Evolutionary conservation across 2,113 vertebrate species (phyloP).

Genomic region (Dicaeum eximium): DNA sequence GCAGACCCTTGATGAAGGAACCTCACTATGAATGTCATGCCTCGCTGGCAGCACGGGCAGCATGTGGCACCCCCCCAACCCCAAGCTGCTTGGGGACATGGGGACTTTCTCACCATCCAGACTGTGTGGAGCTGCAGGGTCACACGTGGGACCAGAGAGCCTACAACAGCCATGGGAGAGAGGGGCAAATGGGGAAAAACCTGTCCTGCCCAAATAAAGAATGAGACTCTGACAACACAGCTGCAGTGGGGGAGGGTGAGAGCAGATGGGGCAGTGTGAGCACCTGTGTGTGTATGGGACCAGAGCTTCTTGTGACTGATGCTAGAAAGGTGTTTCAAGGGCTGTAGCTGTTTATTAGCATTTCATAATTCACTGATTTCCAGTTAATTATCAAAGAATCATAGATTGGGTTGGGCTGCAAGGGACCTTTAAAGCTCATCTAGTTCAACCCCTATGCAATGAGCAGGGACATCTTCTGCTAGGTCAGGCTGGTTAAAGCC

Average conservation of each 20-base stretch:
- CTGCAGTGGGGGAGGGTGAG: not conserved
- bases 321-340: not conserved
- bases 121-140: not conserved
- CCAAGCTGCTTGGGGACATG: fast-evolving
- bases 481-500: not conserved
- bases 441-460: not conserved
- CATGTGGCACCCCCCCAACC: too few relatives aligned
- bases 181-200: not conserved
- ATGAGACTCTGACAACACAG: not conserved
- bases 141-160: fast-evolving
- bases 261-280: not conserved
- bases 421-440: not conserved
- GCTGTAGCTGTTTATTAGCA: not conserved
- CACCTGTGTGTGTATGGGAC: fast-evolving
- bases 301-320: not conserved
- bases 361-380: not conserved
- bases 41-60: not conserved
- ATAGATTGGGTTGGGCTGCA: not conserved
- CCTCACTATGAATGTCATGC: fast-evolving
- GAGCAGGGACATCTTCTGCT: not conserved
- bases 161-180: not conserved
- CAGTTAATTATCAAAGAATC: not conserved
- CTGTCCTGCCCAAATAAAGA: fast-evolving
- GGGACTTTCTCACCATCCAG: not conserved
- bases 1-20: not conserved